A percentile compares a stretch with the other conserved stretches of the same genome.
phyloP scores from a whole-genome alignment of 2,797 vertebrate species.

The Smutsia temminckii region DNA sequence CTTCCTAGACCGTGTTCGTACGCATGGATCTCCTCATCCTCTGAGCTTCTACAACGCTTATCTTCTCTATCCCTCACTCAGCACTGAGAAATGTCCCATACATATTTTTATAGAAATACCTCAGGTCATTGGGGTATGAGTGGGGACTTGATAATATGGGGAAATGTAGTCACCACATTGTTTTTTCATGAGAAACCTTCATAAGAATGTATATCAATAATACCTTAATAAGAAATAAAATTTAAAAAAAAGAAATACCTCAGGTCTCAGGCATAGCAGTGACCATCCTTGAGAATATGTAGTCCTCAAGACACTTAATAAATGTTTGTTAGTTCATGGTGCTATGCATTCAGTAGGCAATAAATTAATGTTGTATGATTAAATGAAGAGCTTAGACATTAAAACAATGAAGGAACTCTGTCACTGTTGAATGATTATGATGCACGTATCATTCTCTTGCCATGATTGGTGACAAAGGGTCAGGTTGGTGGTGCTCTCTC shows the following conservation, averaged over 20 bases:
- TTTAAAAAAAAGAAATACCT: neutral
- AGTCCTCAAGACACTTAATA: conserved; percentile 5
- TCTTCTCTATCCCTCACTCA: neutral
- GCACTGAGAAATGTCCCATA: neutral
- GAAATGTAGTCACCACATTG: too few species aligned
- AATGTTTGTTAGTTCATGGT: neutral
- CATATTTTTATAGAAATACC: neutral
- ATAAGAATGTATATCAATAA: too few species aligned
- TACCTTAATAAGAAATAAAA: too few species aligned
- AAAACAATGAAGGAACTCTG: neutral
- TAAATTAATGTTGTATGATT: neutral
- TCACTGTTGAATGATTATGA: neutral
- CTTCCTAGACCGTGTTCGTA: neutral
- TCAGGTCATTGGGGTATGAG: neutral
- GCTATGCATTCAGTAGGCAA: neutral
- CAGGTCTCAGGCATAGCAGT: neutral
- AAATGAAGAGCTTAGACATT: neutral
- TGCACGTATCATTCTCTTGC: neutral
- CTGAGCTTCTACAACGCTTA: neutral
- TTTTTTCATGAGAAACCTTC: too few species aligned
- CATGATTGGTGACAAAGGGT: neutral
- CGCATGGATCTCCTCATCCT: neutral
- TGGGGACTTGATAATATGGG: too few species aligned
- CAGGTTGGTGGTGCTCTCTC: neutral
- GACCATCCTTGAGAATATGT: neutral